Evolutionary conservation across 1,140 invertebrate species (phyloP).

Genomic region (Panulirus ornatus): DNA sequence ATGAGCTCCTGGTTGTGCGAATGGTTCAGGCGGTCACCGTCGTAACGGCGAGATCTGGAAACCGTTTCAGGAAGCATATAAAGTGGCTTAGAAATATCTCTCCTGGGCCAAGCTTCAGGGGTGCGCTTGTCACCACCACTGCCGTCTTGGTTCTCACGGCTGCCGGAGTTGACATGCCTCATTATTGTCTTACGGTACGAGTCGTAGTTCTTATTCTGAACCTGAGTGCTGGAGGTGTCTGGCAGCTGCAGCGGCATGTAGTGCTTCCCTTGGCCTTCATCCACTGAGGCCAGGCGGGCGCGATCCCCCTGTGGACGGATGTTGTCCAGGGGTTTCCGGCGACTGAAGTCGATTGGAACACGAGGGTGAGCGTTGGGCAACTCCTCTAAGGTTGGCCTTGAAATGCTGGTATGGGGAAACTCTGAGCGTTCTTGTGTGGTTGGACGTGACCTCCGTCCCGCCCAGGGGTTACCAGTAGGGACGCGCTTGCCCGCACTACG

Average conservation of each 20-base stretch:
- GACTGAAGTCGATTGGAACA: constrained; percentile 57
- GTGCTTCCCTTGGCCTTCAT: constrained; percentile 24
- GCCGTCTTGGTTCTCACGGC: constrained; percentile 1
- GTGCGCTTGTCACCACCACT: background rate
- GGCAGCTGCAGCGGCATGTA: background rate
- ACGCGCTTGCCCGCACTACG: constrained; percentile 78
- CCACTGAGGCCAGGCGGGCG: constrained; percentile 28
- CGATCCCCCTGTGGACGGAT: constrained; percentile 52
- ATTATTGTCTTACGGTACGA: constrained; percentile 65
- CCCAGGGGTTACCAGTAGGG: background rate
- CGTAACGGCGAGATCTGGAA: background rate
- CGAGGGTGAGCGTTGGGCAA: constrained; percentile 56
- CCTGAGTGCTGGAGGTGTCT: background rate
- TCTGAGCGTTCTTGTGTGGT: constrained; percentile 64
- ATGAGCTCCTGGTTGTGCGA: constrained; percentile 80
- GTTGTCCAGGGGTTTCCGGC: constrained; percentile 62
- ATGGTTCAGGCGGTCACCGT: constrained; percentile 54
- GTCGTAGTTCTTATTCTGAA: constrained; percentile 30
- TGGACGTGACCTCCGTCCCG: constrained; percentile 58
- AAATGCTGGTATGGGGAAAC: constrained; percentile 11
- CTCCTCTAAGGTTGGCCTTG: constrained; percentile 52
- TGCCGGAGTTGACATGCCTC: constrained; percentile 28
- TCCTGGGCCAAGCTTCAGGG: constrained; percentile 55
- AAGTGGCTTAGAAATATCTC: constrained; percentile 59
- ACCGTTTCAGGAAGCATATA: constrained; percentile 50